Conservation (phyloP, 2,888 invertebrate species). For the Habrosyne pyritoides region DNA sequence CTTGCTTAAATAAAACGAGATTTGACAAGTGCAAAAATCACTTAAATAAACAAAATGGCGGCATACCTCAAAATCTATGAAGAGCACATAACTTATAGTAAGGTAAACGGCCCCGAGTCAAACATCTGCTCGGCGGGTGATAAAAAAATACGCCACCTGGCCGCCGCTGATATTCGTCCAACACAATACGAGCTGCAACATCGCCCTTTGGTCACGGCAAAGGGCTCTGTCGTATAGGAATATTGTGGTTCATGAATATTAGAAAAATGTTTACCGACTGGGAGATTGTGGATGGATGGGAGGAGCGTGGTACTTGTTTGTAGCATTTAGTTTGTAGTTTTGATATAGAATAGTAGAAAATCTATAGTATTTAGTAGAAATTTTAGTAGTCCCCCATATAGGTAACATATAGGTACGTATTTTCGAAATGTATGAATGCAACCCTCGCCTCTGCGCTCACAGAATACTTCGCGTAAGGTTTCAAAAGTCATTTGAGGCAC, state of each 20-base stretch:
- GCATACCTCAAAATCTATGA: not conserved
- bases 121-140: slow-evolving; percentile 46
- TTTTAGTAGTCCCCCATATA: too few relatives aligned
- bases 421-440: too few relatives aligned
- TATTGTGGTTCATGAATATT: not conserved
- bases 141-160: slow-evolving; percentile 55
- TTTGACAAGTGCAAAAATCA: too few relatives aligned
- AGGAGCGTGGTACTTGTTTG: not conserved
- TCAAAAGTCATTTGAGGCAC: too few relatives aligned
- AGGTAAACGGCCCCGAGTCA: slow-evolving; percentile 49
- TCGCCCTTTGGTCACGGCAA: not conserved
- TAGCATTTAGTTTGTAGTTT: not conserved
- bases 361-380: too few relatives aligned
- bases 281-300: not conserved
- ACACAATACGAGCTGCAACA: slow-evolving; percentile 7
- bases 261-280: not conserved
- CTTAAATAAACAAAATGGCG: not conserved
- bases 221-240: not conserved
- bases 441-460: too few relatives aligned
- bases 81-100: not conserved
- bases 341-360: not conserved
- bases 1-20: too few relatives aligned
- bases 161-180: slow-evolving; percentile 11
- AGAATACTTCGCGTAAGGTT: too few relatives aligned
- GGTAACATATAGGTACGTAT: too few relatives aligned